Base-by-base conservation (phyloP, 2,113 vertebrate genomes). In the Pavo muticus region DNA sequence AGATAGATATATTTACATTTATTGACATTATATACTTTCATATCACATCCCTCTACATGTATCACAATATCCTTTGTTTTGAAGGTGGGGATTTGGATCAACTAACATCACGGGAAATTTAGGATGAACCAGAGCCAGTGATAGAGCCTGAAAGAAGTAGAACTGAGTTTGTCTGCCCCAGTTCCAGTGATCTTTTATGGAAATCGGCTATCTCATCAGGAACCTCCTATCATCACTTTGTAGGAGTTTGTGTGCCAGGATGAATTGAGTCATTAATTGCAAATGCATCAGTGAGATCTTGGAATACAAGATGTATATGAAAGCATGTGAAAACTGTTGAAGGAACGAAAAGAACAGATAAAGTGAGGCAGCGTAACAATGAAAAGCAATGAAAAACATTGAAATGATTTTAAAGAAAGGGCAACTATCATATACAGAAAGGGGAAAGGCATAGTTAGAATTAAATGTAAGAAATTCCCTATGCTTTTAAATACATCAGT, bases 211-310 rank as follows among this genome's bases (percentile, higher is more conserved):
- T 73, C 83, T 56, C 23, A 90, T 56, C 91, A 90, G 73, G 67
- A 79, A 35, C 79, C 60, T 30, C 86, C 87, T 91, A 59, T 88
- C 21, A 14, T 30, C 86, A 74, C 72, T 93, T 88, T 61, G 74
- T 80, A 56, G 91, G 85, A 75, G 69, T 68, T 91, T 72, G 93
- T 52, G 60, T 89, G 91, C 79, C 94, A 89, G 87, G 89, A 89
- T 81, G 82, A 94, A 95, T 35, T 24, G 83, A 93, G 67, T 37
- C 61, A 50, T 88, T 91, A 94, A 94, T 71, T 93, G 90, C 65
- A 82, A 89, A 79, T 23, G 91, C 52, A 91, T 54, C 71, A 42
- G 45, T 67, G 83, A 87, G 68, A 74, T 93, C 91, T 60, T 21
- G 44, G 82, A 50, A 63, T 88, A 14, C 64, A 4, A 4, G 50